phyloP scores from a whole-genome alignment of 1,140 invertebrate species.

The Formica selysi region DNA sequence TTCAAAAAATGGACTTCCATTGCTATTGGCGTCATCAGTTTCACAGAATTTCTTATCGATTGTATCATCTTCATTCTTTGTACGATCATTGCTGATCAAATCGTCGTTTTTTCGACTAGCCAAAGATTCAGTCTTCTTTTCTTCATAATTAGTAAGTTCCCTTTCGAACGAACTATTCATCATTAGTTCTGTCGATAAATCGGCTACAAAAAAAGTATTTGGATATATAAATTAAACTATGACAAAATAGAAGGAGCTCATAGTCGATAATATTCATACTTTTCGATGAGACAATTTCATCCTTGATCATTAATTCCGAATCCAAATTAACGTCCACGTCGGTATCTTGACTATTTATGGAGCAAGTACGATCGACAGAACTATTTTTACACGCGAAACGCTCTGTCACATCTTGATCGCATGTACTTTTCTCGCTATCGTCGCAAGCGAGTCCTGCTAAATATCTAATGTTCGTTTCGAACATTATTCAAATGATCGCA shows the following conservation, averaged over 20 bases:
- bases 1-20: slow-evolving; percentile 12
- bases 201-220: slow-evolving; percentile 35
- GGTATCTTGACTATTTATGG: slow-evolving; percentile 79
- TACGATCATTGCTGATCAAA: background rate
- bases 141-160: slow-evolving; percentile 10
- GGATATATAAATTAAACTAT: background rate
- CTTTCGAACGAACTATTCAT: slow-evolving; percentile 17
- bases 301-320: slow-evolving; percentile 76
- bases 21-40: background rate
- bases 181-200: slow-evolving; percentile 31
- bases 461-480: slow-evolving; percentile 74
- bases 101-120: background rate
- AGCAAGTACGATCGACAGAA: slow-evolving; percentile 58
- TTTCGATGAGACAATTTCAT: slow-evolving; percentile 69
- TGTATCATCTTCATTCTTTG: background rate
- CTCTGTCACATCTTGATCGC: slow-evolving; percentile 67
- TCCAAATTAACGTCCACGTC: slow-evolving; percentile 80
- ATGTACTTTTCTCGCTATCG: slow-evolving; percentile 70
- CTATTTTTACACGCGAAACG: slow-evolving; percentile 50
- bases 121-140: background rate
- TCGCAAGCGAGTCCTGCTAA: slow-evolving; percentile 82
- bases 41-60: slow-evolving; percentile 5
- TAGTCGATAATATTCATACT: slow-evolving; percentile 32
- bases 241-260: background rate
- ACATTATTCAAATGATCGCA: background rate